Base-by-base conservation (phyloP, 2,797 vertebrate genomes). In the Acanthurus tractus region DNA sequence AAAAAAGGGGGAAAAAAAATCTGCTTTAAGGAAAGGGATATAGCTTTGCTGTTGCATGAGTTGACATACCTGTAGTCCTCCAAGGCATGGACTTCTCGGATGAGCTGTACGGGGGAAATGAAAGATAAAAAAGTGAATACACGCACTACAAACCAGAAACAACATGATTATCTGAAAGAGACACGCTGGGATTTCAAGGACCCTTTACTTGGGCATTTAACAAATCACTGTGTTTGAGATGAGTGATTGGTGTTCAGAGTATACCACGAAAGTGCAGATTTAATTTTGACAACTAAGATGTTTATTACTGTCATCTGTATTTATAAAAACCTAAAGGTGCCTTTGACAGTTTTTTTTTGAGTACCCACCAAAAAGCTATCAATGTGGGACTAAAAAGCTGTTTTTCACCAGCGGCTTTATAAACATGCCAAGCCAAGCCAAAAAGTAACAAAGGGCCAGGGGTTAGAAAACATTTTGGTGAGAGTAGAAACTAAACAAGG, bases 81-180 rank as follows among this genome's bases (percentile, higher is more conserved):
- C 98, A 99, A 84, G 97, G 97, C 94, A 98, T 96, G 82, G 98
- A 99, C 94, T 98, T 99, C 94, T 99, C 98, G 94, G 98, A 99
- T 50, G 98, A 99, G 94, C 98, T 99, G 95, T 12, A 34, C 88
- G 87, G 11, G 38, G 34, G 17, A 59, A 62, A 78, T 3, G 68
- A 62, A 45, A 84, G 50, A 88, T 38, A 22, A 70, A 70, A 82
- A 70, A 74, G 62, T 81, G 20, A 89, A 58, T 68, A 82, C 1
- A 52, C 72, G 69, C 8, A 15, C 23, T 25, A 20, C 42, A 52
- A 74, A 57, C 14, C 59, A 78, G 17, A 66, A 25, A 56, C 40
- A 56, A 7, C 46, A n/a, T 72, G 76, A 72, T 79, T 29, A 75
- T 61, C 20, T 56, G 54, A 46, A 83, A 78, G 48, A 84, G 64